phyloP scores from a whole-genome alignment of 2,888 invertebrate species.

The Unio pictorum region DNA sequence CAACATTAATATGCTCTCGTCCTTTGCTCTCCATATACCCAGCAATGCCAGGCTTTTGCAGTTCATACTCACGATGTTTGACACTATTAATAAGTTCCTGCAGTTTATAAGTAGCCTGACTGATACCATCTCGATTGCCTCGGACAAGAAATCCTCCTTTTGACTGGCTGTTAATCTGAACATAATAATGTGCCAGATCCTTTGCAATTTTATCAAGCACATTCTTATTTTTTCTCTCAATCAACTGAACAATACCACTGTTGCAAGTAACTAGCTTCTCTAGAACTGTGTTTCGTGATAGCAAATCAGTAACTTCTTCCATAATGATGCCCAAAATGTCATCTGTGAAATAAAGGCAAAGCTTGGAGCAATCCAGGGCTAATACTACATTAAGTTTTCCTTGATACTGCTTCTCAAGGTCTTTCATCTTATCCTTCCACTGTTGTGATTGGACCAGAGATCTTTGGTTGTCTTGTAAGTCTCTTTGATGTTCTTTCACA shows the following conservation, averaged over 20 bases:
- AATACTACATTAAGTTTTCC: too few relatives aligned
- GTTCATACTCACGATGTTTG: too few relatives aligned
- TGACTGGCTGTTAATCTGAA: slow-evolving; percentile 3
- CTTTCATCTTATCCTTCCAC: slow-evolving; percentile 1
- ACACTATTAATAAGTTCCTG: too few relatives aligned
- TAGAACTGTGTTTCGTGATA: slow-evolving; percentile 24
- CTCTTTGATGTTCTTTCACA: too few relatives aligned
- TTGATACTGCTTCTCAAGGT: neutral
- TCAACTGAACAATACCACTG: slow-evolving; percentile 14
- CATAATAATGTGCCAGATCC: slow-evolving; percentile 10
- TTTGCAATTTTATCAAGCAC: slow-evolving; percentile 17
- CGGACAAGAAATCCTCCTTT: too few relatives aligned
- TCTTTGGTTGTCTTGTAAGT: neutral
- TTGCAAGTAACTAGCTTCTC: slow-evolving; percentile 9
- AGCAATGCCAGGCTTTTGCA: too few relatives aligned
- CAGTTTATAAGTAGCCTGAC: too few relatives aligned
- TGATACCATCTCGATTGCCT: too few relatives aligned
- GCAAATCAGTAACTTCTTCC: slow-evolving; percentile 18
- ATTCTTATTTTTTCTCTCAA: slow-evolving; percentile 18
- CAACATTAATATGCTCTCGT: too few relatives aligned
- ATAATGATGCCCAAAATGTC: slow-evolving; percentile 12
- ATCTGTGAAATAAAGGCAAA: slow-evolving; percentile 16
- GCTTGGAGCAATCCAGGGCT: neutral
- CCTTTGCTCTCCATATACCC: too few relatives aligned
- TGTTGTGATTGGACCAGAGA: neutral